Evolutionary conservation across 1,140 invertebrate genomes (phyloP).

Genomic region (Alviniconcha marisindica): DNA sequence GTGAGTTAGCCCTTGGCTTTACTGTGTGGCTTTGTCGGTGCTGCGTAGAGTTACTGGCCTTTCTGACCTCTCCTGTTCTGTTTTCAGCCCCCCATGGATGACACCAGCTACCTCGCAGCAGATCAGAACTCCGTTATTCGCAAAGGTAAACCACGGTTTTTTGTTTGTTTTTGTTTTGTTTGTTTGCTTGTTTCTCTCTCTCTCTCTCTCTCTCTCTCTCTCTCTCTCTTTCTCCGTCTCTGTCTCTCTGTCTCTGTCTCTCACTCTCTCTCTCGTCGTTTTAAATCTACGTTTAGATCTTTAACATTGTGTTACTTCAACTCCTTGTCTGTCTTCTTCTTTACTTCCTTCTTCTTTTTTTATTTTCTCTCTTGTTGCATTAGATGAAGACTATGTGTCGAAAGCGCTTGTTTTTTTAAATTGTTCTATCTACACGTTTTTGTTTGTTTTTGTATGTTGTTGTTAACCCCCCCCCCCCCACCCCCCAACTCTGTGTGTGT

Average conservation of each 20-base stretch:
- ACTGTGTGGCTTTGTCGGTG: neutral
- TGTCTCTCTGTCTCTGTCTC: slow-evolving; percentile 22
- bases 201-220: slow-evolving; percentile 19
- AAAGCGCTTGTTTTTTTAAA: too few relatives aligned
- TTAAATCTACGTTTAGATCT: too few relatives aligned
- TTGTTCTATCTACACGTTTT: too few relatives aligned
- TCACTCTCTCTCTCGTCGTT: slow-evolving; percentile 12
- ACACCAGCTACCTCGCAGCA: slow-evolving; percentile 37
- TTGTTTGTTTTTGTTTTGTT: slow-evolving; percentile 21
- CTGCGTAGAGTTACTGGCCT: neutral
- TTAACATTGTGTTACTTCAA: neutral
- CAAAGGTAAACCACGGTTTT: slow-evolving; percentile 49
- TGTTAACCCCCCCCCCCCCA: too few relatives aligned
- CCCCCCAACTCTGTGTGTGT: too few relatives aligned
- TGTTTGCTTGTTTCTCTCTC: neutral
- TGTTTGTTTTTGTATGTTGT: too few relatives aligned
- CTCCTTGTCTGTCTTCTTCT: neutral
- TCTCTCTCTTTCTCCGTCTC: slow-evolving; percentile 29
- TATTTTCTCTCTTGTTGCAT: too few relatives aligned
- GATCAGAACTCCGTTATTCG: slow-evolving; percentile 55
- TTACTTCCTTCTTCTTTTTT: neutral
- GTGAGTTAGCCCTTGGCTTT: neutral
- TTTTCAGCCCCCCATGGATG: slow-evolving; percentile 48
- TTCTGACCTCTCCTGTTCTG: slow-evolving; percentile 17
- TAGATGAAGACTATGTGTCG: too few relatives aligned